These are phyloP conservation scores for Copsychus sechellarum DNA, from an alignment of 2,113 vertebrate genomes.

Conservation along the genomic window DNA sequence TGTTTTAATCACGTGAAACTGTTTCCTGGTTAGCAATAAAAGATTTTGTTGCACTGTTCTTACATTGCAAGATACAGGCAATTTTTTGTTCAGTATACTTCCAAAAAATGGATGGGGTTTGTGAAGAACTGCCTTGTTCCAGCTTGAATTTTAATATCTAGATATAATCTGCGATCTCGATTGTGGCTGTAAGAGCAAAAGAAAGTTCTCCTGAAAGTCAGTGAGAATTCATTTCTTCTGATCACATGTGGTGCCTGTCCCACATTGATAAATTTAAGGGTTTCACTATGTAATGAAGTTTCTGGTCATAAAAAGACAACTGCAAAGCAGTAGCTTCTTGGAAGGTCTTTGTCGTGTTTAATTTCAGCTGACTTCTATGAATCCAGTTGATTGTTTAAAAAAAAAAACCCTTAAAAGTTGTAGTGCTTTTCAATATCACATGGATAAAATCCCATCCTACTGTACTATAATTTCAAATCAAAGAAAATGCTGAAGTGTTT, in stretches of 20 bases:
- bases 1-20: constrained; percentile 28
- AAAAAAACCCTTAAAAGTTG: not conserved
- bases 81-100: constrained; percentile 16
- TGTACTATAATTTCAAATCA: not conserved
- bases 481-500: not conserved
- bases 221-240: not conserved
- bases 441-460: not conserved
- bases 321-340: not conserved
- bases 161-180: not conserved
- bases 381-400: not conserved
- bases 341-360: not conserved
- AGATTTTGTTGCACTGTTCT: constrained; percentile 44
- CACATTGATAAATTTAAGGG: not conserved
- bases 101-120: not conserved
- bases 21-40: constrained; percentile 63
- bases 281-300: not conserved
- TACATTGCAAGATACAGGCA: not conserved
- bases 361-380: not conserved
- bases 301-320: not conserved
- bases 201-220: not conserved
- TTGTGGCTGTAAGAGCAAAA: not conserved
- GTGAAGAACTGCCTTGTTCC: not conserved
- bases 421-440: not conserved
- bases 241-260: not conserved
- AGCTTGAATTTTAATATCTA: not conserved